Evolutionary conservation across 2,888 invertebrate genomes (phyloP).

Genomic region (Drosophila neotestacea): DNA sequence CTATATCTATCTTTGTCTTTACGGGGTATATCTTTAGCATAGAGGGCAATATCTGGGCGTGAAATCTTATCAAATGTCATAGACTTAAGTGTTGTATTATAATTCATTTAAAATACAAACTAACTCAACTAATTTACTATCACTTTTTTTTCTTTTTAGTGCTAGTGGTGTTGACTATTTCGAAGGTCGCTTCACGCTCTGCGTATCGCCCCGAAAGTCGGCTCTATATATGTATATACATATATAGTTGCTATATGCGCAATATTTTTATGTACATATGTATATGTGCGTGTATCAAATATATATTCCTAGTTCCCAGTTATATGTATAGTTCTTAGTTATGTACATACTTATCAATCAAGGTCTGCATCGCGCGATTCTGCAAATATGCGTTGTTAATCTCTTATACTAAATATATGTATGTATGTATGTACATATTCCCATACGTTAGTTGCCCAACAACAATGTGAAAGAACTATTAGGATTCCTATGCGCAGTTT

Average conservation of each 20-base stretch:
- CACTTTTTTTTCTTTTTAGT: slow-evolving; percentile 41
- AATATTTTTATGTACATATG: slow-evolving; percentile 6
- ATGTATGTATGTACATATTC: slow-evolving; percentile 8
- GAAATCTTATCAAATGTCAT: slow-evolving; percentile 73
- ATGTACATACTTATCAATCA: slow-evolving; percentile 70
- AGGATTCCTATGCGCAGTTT: slow-evolving; percentile 30
- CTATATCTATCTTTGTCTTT: neutral
- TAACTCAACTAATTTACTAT: slow-evolving; percentile 67
- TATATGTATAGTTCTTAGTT: slow-evolving; percentile 39
- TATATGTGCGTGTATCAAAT: slow-evolving; percentile 6
- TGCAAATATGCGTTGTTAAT: slow-evolving; percentile 71
- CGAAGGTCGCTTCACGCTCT: slow-evolving; percentile 37
- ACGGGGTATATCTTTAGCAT: slow-evolving; percentile 16
- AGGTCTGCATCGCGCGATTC: slow-evolving; percentile 78
- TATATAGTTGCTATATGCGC: slow-evolving; percentile 41
- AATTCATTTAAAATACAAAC: slow-evolving; percentile 59
- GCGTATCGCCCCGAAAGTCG: slow-evolving; percentile 38
- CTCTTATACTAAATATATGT: slow-evolving; percentile 33
- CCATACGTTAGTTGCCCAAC: slow-evolving; percentile 7
- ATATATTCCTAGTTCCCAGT: slow-evolving; percentile 15
- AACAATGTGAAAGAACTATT: slow-evolving; percentile 37
- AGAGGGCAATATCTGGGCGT: slow-evolving; percentile 39
- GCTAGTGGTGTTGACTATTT: slow-evolving; percentile 22
- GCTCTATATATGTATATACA: slow-evolving; percentile 6
- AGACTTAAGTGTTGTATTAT: slow-evolving; percentile 65